Evolutionary conservation across 1,140 invertebrate genomes (phyloP).

Genomic region (Drosophila yakuba): DNA sequence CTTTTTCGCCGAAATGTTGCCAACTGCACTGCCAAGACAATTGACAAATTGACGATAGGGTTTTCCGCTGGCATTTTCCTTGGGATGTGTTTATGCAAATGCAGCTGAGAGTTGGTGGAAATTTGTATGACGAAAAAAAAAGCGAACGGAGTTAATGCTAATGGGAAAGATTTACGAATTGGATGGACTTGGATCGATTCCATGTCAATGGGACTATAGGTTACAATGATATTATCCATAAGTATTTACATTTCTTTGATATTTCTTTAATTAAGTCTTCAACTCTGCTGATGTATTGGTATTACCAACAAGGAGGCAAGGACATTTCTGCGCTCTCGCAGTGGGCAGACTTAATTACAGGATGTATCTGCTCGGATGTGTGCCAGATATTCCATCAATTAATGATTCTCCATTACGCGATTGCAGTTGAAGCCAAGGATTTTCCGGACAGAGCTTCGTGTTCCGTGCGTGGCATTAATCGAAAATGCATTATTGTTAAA

Average conservation of each 20-base stretch:
- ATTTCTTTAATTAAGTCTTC: too few relatives aligned
- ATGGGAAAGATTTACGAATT: background rate
- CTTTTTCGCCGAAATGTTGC: constrained; percentile 36
- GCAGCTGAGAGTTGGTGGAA: constrained; percentile 13
- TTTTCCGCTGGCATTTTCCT: constrained; percentile 9
- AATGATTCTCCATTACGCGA: constrained; percentile 35
- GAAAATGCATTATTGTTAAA: constrained; percentile 56
- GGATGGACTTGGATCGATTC: background rate
- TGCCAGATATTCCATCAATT: constrained; percentile 25
- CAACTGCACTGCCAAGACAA: constrained; percentile 50
- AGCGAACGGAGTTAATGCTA: background rate
- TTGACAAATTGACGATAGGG: constrained; percentile 50
- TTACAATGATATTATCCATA: too few relatives aligned
- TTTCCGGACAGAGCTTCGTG: constrained; percentile 2
- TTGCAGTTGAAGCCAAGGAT: background rate
- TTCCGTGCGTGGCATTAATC: constrained; percentile 27
- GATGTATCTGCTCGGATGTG: constrained; percentile 10
- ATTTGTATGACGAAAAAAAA: background rate
- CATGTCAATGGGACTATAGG: background rate
- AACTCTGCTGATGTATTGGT: too few relatives aligned
- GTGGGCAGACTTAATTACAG: constrained; percentile 24
- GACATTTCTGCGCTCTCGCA: background rate
- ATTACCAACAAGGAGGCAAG: too few relatives aligned
- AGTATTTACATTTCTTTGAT: background rate
- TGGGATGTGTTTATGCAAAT: constrained; percentile 47